Conservation (phyloP, 2,113 vertebrate genomes). For the Tragulus kanchil region DNA sequence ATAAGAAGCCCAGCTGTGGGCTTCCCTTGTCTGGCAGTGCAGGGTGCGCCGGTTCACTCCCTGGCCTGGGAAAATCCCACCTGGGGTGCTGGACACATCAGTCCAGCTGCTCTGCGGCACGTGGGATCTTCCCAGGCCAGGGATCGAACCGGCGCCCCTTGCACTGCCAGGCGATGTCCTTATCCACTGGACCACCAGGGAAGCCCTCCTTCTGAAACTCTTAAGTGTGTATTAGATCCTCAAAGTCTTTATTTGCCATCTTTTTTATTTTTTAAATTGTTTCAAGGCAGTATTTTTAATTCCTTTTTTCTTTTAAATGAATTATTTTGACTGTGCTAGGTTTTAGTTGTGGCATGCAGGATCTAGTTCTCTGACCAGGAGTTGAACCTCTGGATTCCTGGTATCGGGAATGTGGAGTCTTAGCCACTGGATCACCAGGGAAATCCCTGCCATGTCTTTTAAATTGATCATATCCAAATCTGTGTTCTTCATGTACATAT, state of each 20-base stretch:
- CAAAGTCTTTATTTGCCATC: background rate
- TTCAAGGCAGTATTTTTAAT: background rate
- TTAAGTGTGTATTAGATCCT: background rate
- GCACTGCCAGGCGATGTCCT: no score
- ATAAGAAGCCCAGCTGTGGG: background rate
- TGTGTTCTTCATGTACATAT: background rate
- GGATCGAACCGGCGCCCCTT: no score
- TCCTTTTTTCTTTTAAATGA: background rate
- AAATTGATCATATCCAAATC: constrained; percentile 1
- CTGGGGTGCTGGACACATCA: no score
- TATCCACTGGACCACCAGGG: no score
- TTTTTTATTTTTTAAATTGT: background rate
- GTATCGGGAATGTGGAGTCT: background rate
- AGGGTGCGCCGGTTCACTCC: no score
- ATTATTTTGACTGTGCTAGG: background rate
- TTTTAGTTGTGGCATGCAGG: background rate
- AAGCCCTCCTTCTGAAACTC: no score
- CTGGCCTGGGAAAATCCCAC: no score
- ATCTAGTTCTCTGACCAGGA: background rate
- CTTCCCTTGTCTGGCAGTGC: no score
- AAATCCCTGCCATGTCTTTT: background rate
- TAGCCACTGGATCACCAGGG: background rate
- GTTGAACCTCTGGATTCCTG: background rate
- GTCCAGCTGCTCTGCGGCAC: no score
- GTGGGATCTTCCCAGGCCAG: no score